Evolutionary conservation across 30 jellyfish, hydroid and myxozoan species (phyloP).

Genomic region (Rhopilema esculentum): DNA sequence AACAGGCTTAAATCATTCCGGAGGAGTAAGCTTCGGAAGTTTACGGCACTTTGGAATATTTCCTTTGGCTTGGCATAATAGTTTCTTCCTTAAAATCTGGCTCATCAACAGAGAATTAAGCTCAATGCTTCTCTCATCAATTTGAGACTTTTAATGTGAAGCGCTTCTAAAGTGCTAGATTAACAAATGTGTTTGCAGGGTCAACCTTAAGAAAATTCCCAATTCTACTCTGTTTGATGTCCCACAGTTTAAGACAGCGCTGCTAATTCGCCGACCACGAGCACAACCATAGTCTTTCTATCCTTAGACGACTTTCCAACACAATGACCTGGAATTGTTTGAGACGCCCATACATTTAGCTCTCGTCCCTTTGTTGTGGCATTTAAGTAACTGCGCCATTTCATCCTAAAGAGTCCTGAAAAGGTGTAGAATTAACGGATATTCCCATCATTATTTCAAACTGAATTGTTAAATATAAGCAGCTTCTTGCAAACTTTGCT

Average conservation of each 20-base stretch:
- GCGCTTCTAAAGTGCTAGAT: constrained; percentile 48
- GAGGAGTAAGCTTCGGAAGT: background rate
- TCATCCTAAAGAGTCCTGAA: background rate
- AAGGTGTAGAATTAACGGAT: background rate
- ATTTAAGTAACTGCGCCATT: constrained; percentile 1
- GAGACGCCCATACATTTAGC: background rate
- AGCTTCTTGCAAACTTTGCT: background rate
- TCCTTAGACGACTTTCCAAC: background rate
- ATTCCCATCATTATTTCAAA: background rate
- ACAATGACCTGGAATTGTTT: constrained; percentile 10
- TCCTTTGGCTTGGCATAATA: background rate
- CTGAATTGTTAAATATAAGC: background rate
- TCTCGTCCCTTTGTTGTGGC: background rate
- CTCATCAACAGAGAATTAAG: constrained; percentile 31
- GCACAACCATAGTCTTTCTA: background rate
- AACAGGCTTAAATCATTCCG: background rate
- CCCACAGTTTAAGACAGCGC: background rate
- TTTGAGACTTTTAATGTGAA: constrained; percentile 24
- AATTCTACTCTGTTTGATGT: constrained; percentile 21
- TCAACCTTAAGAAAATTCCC: constrained; percentile 18
- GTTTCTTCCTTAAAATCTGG: constrained; percentile 15
- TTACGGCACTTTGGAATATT: background rate
- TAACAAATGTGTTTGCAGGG: constrained; percentile 29
- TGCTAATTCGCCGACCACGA: background rate
- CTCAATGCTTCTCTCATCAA: constrained; percentile 21